Base-by-base conservation (phyloP, 2,797 vertebrate genomes). In the Toxotes lorentzi region DNA sequence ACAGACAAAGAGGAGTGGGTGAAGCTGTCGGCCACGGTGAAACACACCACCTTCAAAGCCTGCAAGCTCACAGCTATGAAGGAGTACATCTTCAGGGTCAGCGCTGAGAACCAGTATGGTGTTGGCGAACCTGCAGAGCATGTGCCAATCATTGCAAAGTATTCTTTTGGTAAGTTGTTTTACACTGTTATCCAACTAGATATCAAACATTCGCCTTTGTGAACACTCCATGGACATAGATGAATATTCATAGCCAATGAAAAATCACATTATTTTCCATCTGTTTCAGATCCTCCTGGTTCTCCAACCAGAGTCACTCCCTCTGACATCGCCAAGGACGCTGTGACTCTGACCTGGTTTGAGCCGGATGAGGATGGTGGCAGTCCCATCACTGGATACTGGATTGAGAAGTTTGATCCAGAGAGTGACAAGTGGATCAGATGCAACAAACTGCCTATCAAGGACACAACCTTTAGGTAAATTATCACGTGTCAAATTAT, bases 281-380 rank as follows among this genome's bases (percentile, higher is more conserved):
- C 21, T 56, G 12, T 41, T 78, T 82, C 86, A 99, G 98, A 99
- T 89, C 93, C 98, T 59, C 98, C 98, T 85, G 98, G 97, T 63
- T 82, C 96, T 89, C 98, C 98, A 86, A 97, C 96, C 86, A 96
- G 94, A 84, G 95, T 99, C 13, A 96, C 96, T 79, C 97, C 97
- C 73, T 97, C 93, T 56, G 98, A 99, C 24, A 93, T 99, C 47
- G 94, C 97, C 78, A 99, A 96, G 92, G 98, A 99, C 60, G 96
- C 97, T 0, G 95, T 99, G 77, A 98, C 98, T 5, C 93, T 99
- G 89, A 96, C 95, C 11, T 99, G 98, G 98, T 94, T 95, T 74
- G 98, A 99, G 86, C 98, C 98, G 32, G 97, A 99, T 53, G 98
- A 99, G 79, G 98, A 99, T 21, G 98, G 98, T 2, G 98, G 98